Evolutionary conservation across 1,140 invertebrate genomes (phyloP).

Genomic region (Euura saliciscinereae): DNA sequence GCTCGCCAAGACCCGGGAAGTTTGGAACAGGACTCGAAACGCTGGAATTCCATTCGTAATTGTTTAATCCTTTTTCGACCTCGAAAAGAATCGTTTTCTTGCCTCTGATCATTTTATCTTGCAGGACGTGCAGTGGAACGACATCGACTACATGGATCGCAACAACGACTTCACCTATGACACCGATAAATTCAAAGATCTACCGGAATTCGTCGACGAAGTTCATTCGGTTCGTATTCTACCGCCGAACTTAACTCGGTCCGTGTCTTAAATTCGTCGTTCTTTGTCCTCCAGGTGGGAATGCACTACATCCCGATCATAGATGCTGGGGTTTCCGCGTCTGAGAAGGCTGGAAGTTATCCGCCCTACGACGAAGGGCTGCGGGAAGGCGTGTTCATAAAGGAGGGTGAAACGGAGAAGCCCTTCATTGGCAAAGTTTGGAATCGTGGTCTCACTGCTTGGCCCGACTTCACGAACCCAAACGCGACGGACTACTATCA

Average conservation of each 20-base stretch:
- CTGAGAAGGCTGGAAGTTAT: constrained; percentile 70
- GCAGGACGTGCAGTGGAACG: constrained; percentile 84
- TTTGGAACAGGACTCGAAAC: constrained; percentile 73
- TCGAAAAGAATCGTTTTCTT: constrained; percentile 18
- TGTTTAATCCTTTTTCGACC: constrained; percentile 25
- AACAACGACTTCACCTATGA: constrained; percentile 87
- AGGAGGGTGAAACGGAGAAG: constrained; percentile 63
- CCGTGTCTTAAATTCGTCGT: constrained; percentile 9
- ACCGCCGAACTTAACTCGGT: not conserved
- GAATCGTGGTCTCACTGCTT: constrained; percentile 77
- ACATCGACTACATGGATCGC: constrained; percentile 90
- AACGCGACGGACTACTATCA: constrained; percentile 77
- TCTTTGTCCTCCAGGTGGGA: constrained; percentile 56
- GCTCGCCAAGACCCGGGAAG: constrained; percentile 69
- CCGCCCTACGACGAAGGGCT: constrained; percentile 78
- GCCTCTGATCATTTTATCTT: constrained; percentile 26
- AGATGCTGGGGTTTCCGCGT: constrained; percentile 75
- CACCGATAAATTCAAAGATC: constrained; percentile 66
- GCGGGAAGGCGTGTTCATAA: constrained; percentile 74
- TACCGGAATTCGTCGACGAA: constrained; percentile 78
- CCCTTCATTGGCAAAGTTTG: constrained; percentile 82
- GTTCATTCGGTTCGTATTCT: constrained; percentile 64
- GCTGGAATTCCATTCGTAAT: constrained; percentile 82
- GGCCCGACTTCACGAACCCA: constrained; percentile 87
- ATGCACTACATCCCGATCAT: constrained; percentile 81